A percentile compares a stretch with the other conserved stretches of the same genome.
These are phyloP conservation scores for Lethrus apterus DNA, from an alignment of 1,140 invertebrate species.

Conservation along the genomic window DNA sequence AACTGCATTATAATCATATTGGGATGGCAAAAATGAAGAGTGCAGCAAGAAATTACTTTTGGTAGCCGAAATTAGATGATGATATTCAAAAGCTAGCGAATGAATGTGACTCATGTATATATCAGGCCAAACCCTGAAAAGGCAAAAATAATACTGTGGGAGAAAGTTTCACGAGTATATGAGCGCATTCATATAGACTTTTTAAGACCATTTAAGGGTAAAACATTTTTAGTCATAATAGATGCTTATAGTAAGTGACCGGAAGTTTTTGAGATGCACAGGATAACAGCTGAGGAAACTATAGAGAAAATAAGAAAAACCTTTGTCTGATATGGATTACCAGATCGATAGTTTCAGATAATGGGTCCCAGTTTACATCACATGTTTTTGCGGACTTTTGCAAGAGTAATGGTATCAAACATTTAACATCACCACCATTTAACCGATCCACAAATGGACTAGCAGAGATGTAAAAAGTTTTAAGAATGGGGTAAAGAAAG, in stretches of 20 bases:
- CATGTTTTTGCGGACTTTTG: constrained; percentile 27
- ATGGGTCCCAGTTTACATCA: constrained; percentile 25
- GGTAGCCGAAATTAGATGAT: background rate
- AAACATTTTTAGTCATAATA: background rate
- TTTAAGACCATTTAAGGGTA: background rate
- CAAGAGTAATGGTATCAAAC: constrained; percentile 25
- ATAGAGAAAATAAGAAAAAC: constrained; percentile 25
- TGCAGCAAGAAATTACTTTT: too few relatives aligned
- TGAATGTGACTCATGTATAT: background rate
- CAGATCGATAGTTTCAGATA: constrained; percentile 26
- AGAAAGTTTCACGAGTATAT: background rate
- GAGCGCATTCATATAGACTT: background rate
- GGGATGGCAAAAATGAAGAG: background rate
- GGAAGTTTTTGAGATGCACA: background rate
- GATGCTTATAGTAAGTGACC: background rate
- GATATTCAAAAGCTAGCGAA: background rate
- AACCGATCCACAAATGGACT: constrained; percentile 33
- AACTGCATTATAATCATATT: background rate
- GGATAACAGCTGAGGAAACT: constrained; percentile 12
- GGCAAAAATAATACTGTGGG: background rate
- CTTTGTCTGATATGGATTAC: constrained; percentile 29
- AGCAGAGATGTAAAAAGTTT: constrained; percentile 33
- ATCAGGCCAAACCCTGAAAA: background rate
- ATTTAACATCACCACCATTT: constrained; percentile 26
- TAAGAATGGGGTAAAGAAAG: constrained; percentile 32